phyloP scores from a whole-genome alignment of 2,113 vertebrate genomes.

The Hippocampus barbouri region DNA sequence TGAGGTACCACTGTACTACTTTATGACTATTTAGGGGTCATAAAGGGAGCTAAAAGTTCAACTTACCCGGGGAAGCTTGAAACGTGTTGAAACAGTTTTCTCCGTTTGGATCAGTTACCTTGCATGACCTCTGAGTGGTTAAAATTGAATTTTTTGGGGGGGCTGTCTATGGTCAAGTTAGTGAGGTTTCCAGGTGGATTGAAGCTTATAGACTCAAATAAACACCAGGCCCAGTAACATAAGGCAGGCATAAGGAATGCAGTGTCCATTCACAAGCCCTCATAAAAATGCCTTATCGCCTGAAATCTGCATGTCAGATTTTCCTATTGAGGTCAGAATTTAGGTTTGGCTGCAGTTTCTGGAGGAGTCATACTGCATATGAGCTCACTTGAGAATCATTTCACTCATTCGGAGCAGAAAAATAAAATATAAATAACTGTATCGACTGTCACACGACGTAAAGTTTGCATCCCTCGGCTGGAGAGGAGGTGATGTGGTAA shows the following conservation, averaged over 20 bases:
- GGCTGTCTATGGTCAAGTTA: constrained; percentile 3
- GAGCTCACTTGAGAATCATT: constrained; percentile 16
- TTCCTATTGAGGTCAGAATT: constrained; percentile 33
- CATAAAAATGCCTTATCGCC: constrained; percentile 39
- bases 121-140: constrained; percentile 14
- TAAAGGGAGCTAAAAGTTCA: constrained; percentile 3
- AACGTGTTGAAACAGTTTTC: constrained; percentile 14
- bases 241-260: constrained; percentile 17
- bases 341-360: constrained; percentile 24
- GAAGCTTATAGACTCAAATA: constrained; percentile 18
- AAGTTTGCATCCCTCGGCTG: neutral
- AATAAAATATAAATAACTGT: constrained; percentile 2
- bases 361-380: constrained; percentile 10
- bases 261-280: constrained; percentile 12
- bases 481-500: neutral
- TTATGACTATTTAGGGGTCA: no score
- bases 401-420: constrained; percentile 18
- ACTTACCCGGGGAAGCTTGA: constrained; percentile 1
- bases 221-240: constrained; percentile 23
- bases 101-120: constrained; percentile 8
- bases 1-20: no score
- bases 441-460: neutral
- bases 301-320: constrained; percentile 27
- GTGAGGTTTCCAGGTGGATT: constrained; percentile 20
- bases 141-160: neutral